These are phyloP conservation scores for Ceratina calcarata DNA, from an alignment of 1,140 invertebrate genomes.

Conservation along the genomic window DNA sequence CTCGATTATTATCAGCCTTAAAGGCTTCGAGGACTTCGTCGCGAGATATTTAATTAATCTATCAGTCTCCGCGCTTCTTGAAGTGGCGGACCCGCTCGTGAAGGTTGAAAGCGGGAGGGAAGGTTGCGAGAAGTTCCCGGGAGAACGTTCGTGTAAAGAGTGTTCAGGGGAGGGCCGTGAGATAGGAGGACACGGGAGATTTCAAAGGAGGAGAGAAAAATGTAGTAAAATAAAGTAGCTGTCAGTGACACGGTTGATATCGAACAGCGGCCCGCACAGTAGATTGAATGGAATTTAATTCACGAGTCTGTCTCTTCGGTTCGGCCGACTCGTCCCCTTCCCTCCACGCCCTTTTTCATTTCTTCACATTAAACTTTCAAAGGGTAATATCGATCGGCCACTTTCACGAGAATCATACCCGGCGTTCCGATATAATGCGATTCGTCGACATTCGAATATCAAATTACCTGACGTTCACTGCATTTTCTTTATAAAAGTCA, in stretches of 20 bases:
- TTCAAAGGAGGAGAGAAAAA: neutral
- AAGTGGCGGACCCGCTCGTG: too few species aligned
- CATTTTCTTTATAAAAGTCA: too few species aligned
- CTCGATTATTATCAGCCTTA: neutral
- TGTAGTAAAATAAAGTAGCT: constrained; percentile 36
- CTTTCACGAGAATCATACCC: neutral
- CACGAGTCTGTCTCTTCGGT: neutral
- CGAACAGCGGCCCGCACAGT: neutral
- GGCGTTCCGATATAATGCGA: neutral
- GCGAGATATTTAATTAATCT: constrained; percentile 32
- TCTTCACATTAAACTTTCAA: constrained; percentile 19
- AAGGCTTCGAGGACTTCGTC: too few species aligned
- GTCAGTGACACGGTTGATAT: constrained; percentile 22
- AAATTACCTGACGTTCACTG: too few species aligned
- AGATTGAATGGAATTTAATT: constrained; percentile 40
- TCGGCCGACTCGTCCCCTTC: neutral
- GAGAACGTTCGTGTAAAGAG: neutral
- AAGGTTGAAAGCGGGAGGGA: too few species aligned
- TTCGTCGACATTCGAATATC: neutral
- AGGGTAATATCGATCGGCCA: neutral
- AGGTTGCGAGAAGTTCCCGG: neutral
- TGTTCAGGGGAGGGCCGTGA: neutral
- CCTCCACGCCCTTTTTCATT: constrained; percentile 16
- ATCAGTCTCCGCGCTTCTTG: neutral
- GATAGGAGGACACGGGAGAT: neutral